Base-by-base conservation (phyloP, 1,140 invertebrate genomes). In the Neelides sp. region DNA sequence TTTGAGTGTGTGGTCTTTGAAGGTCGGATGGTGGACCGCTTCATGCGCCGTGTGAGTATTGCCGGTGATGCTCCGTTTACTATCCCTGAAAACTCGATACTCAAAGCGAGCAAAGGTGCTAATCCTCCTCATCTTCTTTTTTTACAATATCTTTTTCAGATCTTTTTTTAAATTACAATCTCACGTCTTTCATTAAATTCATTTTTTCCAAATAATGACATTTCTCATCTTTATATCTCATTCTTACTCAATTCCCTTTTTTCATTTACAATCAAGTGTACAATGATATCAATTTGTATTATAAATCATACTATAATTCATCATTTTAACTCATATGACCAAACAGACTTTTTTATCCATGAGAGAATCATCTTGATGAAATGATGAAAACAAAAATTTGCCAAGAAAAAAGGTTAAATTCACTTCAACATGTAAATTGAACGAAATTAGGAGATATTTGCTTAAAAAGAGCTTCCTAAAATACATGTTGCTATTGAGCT, bases 1-100 rank as follows among this genome's bases (percentile, higher is more conserved):
- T 30, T 41, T 30, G 26, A 28, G 13, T 50, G 40, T 50, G 48
- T 50, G 35, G 32, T 43, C 47, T 54, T 54, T 50, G 34, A 55
- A 59, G 57, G 57, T 55, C 53, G 57, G 53, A 55, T 57, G 55
- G 62, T 66, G 46, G 61, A 61, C 45, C 57, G 63, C 32, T 63
- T 66, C 50, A 51, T 67, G 42, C 46, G 66, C 23, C 58, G 66
- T 19, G 66, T 65, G 27, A 65, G 64, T 57, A 65, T 65, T 54
- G 65, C 65, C 28, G 62, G 55, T 50, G 61, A 59, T 50, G 57
- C 61, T 36, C 50, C 49, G 44, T 54, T 52, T 51, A 61, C 50
- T 50, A 57, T 59, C 47, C 57, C 58, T 45, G 62, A 63, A 61
- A 54, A 58, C 42, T 57, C 56, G 54, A 54, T 54, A 43, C 55